Conservation (phyloP, 2,888 invertebrate species). For the Parnassius glacialis region DNA sequence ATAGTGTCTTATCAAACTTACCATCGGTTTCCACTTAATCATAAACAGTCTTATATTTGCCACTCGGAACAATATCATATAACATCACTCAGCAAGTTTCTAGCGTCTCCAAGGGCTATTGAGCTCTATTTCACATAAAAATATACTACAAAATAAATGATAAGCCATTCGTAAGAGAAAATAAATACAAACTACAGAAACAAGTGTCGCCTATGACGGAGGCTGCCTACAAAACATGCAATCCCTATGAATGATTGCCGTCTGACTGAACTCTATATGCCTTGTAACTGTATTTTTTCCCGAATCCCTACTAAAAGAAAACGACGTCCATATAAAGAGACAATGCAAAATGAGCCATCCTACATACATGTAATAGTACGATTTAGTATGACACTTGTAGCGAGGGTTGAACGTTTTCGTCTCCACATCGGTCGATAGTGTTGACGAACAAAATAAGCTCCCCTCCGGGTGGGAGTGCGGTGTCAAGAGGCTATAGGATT, state of each 20-base stretch:
- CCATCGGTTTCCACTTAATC: slow-evolving; percentile 19
- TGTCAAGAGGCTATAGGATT: slow-evolving; percentile 81
- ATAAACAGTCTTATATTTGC: slow-evolving; percentile 20
- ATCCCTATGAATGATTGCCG: slow-evolving; percentile 66
- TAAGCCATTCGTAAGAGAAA: slow-evolving; percentile 51
- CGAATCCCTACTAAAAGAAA: slow-evolving; percentile 51
- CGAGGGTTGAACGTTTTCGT: slow-evolving; percentile 61
- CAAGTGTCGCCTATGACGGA: slow-evolving; percentile 56
- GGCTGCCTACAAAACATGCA: slow-evolving; percentile 67
- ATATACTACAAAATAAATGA: slow-evolving; percentile 42
- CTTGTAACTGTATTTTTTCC: slow-evolving; percentile 57
- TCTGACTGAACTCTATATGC: slow-evolving; percentile 62
- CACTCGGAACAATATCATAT: slow-evolving; percentile 28
- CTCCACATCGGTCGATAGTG: slow-evolving; percentile 74
- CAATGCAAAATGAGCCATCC: slow-evolving; percentile 58
- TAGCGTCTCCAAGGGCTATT: slow-evolving; percentile 39
- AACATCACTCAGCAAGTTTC: slow-evolving; percentile 39
- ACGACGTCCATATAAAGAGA: slow-evolving; percentile 39
- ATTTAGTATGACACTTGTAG: slow-evolving; percentile 60
- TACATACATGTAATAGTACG: slow-evolving; percentile 51
- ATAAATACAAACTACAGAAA: slow-evolving; percentile 61
- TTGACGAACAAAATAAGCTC: slow-evolving; percentile 79
- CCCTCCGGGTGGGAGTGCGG: slow-evolving; percentile 68
- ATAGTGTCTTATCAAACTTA: slow-evolving; percentile 16
- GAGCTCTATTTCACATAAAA: slow-evolving; percentile 34